Conservation (phyloP, 1,140 invertebrate genomes). For the Thaumatotibia leucotreta region DNA sequence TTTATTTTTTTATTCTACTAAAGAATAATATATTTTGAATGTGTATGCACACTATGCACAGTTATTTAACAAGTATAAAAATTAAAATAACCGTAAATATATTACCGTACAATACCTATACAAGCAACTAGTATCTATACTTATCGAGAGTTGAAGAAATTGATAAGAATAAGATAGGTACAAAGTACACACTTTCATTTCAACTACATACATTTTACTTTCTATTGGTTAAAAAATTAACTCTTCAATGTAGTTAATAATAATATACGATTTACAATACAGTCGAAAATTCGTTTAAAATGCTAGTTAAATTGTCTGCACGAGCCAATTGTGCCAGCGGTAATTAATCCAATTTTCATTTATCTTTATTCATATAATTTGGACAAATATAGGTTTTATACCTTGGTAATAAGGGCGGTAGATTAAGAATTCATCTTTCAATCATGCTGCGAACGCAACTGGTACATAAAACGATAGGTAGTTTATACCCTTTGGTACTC, state of each 20-base stretch:
- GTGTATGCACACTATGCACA: no score
- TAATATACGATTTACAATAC: neutral
- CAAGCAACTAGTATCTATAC: no score
- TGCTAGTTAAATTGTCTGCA: neutral
- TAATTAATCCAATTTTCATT: conserved; percentile 2
- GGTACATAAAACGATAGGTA: neutral
- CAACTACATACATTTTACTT: no score
- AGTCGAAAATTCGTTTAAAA: neutral
- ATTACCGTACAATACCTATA: no score
- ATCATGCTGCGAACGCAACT: neutral
- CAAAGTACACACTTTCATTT: no score
- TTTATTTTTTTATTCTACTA: no score
- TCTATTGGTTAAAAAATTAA: neutral
- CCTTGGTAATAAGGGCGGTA: neutral
- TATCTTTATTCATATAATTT: neutral
- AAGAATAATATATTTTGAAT: no score
- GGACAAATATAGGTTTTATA: neutral
- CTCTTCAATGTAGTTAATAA: neutral
- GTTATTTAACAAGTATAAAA: no score
- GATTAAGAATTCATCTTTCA: neutral
- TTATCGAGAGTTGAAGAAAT: no score
- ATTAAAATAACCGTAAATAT: no score
- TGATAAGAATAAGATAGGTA: no score
- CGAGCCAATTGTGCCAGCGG: neutral
- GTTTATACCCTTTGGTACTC: neutral